Evolutionary conservation across 2,797 vertebrate species (phyloP).

Genomic region (Cossypha heuglini): DNA sequence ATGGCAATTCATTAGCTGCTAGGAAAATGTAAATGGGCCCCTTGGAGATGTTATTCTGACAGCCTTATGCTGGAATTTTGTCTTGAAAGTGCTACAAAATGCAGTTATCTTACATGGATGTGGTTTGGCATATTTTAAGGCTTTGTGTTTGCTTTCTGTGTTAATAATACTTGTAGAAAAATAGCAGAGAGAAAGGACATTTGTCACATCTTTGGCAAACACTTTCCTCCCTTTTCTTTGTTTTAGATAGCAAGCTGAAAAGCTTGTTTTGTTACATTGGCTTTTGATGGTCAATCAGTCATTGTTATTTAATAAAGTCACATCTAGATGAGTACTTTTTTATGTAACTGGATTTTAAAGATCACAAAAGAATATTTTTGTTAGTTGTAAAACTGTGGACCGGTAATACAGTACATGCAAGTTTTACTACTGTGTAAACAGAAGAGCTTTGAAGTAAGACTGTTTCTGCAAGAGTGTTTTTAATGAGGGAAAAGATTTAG

Average conservation of each 20-base stretch:
- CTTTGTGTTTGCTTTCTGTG: not conserved
- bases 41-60: slow-evolving; percentile 37
- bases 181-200: not conserved
- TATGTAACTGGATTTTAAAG: not conserved
- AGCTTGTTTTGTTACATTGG: not conserved
- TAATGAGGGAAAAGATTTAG: not conserved
- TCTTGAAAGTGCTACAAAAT: not conserved
- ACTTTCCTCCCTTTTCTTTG: not conserved
- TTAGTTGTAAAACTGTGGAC: not conserved
- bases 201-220: not conserved
- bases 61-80: slow-evolving; percentile 25
- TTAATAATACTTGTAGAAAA: not conserved
- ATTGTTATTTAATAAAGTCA: not conserved
- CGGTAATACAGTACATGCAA: not conserved
- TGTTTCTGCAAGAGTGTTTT: not conserved
- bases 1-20: slow-evolving; percentile 23
- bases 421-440: not conserved
- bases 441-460: not conserved
- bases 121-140: not conserved
- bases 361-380: not conserved
- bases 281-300: not conserved
- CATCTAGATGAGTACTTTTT: not conserved
- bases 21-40: slow-evolving; percentile 6
- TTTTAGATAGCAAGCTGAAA: not conserved
- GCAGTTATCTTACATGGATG: not conserved